A percentile compares a stretch with the other conserved stretches of the same genome.
Evolutionary conservation across 2,888 invertebrate species (phyloP).

Genomic region (Acrobasis consociella): DNA sequence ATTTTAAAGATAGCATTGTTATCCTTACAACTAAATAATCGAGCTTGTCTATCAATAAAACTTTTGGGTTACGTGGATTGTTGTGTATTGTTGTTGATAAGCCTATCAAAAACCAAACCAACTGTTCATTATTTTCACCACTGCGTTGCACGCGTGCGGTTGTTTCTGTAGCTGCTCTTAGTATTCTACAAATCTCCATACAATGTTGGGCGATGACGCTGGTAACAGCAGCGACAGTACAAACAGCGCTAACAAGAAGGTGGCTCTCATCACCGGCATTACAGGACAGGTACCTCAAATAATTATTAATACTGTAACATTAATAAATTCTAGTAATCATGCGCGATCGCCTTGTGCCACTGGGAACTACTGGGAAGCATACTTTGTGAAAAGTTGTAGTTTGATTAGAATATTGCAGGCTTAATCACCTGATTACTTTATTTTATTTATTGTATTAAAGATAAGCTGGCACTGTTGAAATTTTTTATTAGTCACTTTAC

Average conservation of each 20-base stretch:
- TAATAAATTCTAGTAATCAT: too few relatives aligned
- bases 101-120: conserved; percentile 33
- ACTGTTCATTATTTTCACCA: conserved; percentile 4
- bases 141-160: conserved; percentile 39
- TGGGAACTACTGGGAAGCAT: too few relatives aligned
- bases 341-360: too few relatives aligned
- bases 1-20: neutral
- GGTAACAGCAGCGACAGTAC: conserved; percentile 40
- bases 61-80: conserved; percentile 7
- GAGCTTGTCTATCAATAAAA: conserved; percentile 13
- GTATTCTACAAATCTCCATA: conserved; percentile 26
- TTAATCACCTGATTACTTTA: too few relatives aligned
- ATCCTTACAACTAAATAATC: neutral
- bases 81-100: conserved; percentile 36
- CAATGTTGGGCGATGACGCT: conserved; percentile 68
- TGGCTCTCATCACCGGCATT: conserved; percentile 97
- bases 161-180: conserved; percentile 36
- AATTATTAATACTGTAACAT: too few relatives aligned
- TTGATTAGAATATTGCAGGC: too few relatives aligned
- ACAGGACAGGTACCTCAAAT: conserved; percentile 93
- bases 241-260: conserved; percentile 72
- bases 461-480: too few relatives aligned
- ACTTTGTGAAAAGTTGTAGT: too few relatives aligned
- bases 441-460: too few relatives aligned
- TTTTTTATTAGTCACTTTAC: too few relatives aligned